Base-by-base conservation (phyloP, 2,888 invertebrate genomes). In the Aleiodes leptofemur region DNA sequence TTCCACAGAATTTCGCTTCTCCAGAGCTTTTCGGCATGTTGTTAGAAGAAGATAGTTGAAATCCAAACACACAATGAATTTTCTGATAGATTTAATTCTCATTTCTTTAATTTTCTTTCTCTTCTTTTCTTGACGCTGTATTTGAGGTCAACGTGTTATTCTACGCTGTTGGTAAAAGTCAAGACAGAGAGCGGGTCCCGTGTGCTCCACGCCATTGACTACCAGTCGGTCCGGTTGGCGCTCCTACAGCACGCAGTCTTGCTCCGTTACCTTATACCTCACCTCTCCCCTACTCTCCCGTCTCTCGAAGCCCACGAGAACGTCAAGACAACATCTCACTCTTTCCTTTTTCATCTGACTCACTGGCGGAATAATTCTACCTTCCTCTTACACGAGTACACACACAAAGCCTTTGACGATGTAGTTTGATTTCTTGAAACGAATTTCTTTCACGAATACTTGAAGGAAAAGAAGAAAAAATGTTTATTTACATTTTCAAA, bases 191-290 rank as follows among this genome's bases (percentile, higher is more conserved):
- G 14, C 3, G 3, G 7, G 51, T 16, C 53, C 74, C 70, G 51
- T 76, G 76, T 76, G 78, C 79, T 82, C 87, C 81, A 86, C 88
- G 88, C 88, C 88, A 85, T 83, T 88, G 88, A 85, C 80, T 85
- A 83, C 85, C 86, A 86, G 86, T 84, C 83, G 83, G 85, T 87
- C 86, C 87, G 88, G 87, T 88, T 87, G 82, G 85, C 87, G 85
- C 87, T 88, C 86, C 86, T 86, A 57, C 61, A 81, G 81, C 75
- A 43, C 43, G 53, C 14, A 34, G 29, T 56, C 66, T 53, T 69
- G 59, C 34, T 72, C 69, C 72, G 72, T 72, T 72, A 72, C 72
- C 51, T 61, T 72, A 61, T 61, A 74, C 82, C 84, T 84, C 86
- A 85, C 83, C 84, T 87, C 82, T 76, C 78, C 74, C 68, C 64